These are phyloP conservation scores for Danio jaintianensis DNA, from an alignment of 2,797 vertebrate species.

Conservation along the genomic window DNA sequence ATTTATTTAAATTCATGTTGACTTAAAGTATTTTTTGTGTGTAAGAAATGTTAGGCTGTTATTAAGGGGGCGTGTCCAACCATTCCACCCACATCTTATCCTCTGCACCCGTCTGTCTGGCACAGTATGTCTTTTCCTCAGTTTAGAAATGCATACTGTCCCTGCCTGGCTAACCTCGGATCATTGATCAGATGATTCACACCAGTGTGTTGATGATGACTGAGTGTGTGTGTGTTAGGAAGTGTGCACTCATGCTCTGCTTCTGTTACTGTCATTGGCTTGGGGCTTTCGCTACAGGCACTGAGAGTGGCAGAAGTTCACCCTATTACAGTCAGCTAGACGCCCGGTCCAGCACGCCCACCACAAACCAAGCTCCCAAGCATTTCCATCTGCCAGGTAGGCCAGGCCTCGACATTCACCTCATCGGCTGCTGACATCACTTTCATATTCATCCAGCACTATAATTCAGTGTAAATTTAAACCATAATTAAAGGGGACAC, in stretches of 20 bases:
- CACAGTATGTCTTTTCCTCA: slow-evolving; percentile 50
- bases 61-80: slow-evolving; percentile 17
- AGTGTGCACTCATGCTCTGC: slow-evolving; percentile 68
- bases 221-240: slow-evolving; percentile 39
- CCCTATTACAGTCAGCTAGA: slow-evolving; percentile 97
- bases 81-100: slow-evolving; percentile 49
- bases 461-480: background rate
- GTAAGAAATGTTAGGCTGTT: background rate
- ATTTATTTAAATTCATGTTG: slow-evolving; percentile 7
- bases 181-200: slow-evolving; percentile 15
- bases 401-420: slow-evolving; percentile 67
- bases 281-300: slow-evolving; percentile 86
- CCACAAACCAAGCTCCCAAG: slow-evolving; percentile 96
- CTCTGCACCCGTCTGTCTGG: slow-evolving; percentile 37
- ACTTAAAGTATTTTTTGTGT: background rate
- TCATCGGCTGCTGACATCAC: slow-evolving; percentile 57
- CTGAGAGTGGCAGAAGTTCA: slow-evolving; percentile 97
- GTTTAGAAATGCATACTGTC: slow-evolving; percentile 55
- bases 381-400: slow-evolving; percentile 99
- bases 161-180: slow-evolving; percentile 49
- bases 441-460: slow-evolving; percentile 44
- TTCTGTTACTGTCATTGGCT: slow-evolving; percentile 77
- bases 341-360: slow-evolving; percentile 92
- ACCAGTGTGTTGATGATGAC: slow-evolving; percentile 15
- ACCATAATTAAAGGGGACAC: too few species aligned